Evolutionary conservation across 2,797 vertebrate species (phyloP).

Genomic region (Gymnothorax reevesii): DNA sequence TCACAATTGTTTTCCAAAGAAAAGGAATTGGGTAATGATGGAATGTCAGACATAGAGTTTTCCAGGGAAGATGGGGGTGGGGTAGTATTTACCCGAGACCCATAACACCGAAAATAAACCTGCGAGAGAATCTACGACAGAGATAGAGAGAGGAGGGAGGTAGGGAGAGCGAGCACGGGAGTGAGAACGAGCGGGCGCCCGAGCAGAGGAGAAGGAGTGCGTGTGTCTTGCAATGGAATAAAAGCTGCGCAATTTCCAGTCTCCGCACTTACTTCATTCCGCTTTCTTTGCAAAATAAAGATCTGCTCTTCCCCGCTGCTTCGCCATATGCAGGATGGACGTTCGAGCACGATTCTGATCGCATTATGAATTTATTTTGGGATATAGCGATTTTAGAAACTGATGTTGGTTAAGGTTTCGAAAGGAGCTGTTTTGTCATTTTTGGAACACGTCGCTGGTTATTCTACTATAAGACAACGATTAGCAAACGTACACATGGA

Average conservation of each 20-base stretch:
- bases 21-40: slow-evolving; percentile 51
- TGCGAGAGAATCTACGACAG: slow-evolving; percentile 59
- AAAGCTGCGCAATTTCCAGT: slow-evolving; percentile 76
- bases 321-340: slow-evolving; percentile 31
- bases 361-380: slow-evolving; percentile 24
- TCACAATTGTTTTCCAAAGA: slow-evolving; percentile 43
- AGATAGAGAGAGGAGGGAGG: slow-evolving; percentile 50
- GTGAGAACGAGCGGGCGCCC: slow-evolving; percentile 40
- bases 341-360: slow-evolving; percentile 33
- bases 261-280: slow-evolving; percentile 47
- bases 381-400: slow-evolving; percentile 39
- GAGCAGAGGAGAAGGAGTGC: slow-evolving; percentile 57
- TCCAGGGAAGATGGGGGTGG: slow-evolving; percentile 63
- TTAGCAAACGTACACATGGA: slow-evolving; percentile 39
- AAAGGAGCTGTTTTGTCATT: slow-evolving; percentile 49
- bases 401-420: slow-evolving; percentile 45
- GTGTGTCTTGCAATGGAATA: slow-evolving; percentile 72
- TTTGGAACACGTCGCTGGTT: slow-evolving; percentile 10
- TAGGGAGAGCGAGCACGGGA: slow-evolving; percentile 45
- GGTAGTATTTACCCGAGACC: slow-evolving; percentile 68
- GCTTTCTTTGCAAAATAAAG: slow-evolving; percentile 23
- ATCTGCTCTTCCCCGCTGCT: slow-evolving; percentile 20
- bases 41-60: slow-evolving; percentile 65
- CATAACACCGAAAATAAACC: slow-evolving; percentile 76
- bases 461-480: slow-evolving; percentile 7